A percentile compares a stretch with the other conserved stretches of the same genome.
Evolutionary conservation across 2,113 vertebrate species (phyloP).

Genomic region (Brevimyrus niger): DNA sequence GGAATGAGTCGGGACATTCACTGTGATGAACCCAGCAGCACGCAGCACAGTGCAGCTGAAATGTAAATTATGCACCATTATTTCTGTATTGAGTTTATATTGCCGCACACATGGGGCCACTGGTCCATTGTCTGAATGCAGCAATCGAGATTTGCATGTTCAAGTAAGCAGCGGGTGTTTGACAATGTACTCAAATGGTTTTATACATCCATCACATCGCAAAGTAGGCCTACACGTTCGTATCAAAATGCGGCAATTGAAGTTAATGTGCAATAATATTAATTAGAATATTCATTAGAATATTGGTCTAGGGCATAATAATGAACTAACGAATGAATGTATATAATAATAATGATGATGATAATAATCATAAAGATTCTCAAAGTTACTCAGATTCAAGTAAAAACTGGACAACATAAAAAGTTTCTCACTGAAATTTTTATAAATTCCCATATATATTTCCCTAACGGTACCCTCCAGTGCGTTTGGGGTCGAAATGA

Average conservation of each 20-base stretch:
- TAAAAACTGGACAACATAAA: neutral
- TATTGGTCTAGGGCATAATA: neutral
- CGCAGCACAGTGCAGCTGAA: neutral
- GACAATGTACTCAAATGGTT: neutral
- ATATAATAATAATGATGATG: neutral
- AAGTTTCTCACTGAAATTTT: neutral
- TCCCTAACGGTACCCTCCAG: neutral
- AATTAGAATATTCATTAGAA: neutral
- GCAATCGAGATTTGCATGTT: neutral
- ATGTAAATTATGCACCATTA: neutral
- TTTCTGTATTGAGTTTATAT: neutral
- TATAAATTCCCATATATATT: neutral
- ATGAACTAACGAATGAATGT: neutral
- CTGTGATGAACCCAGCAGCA: neutral
- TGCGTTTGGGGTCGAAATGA: neutral
- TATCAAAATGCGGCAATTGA: neutral
- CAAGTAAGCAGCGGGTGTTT: neutral
- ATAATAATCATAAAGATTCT: neutral
- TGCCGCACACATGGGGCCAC: neutral
- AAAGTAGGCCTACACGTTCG: neutral
- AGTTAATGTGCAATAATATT: neutral
- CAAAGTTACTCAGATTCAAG: neutral
- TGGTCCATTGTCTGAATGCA: neutral
- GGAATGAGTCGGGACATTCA: constrained; percentile 9
- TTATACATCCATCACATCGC: neutral